Conservation (phyloP, 53 echinoderm and acorn worm genomes). For the Stichopus horrens region DNA sequence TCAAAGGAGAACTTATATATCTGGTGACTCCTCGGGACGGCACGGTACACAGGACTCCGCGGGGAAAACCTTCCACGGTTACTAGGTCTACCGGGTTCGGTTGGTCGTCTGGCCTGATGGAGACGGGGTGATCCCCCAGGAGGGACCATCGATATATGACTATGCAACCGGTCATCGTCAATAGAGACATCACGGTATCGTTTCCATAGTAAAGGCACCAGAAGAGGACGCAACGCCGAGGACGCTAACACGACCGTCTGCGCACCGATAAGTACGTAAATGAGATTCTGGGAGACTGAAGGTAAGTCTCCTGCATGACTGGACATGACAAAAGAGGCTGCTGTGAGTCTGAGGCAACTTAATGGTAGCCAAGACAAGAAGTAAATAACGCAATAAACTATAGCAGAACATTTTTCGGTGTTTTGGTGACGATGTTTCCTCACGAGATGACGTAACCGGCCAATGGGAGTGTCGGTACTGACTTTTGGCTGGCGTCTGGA, state of each 20-base stretch:
- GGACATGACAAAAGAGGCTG: not conserved
- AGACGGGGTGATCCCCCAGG: not conserved
- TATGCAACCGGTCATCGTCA: not conserved
- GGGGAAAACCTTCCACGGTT: not conserved
- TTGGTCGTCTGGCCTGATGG: not conserved
- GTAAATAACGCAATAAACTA: not conserved
- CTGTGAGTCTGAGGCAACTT: not conserved
- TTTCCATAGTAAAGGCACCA: conserved; percentile 10
- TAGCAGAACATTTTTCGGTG: not conserved
- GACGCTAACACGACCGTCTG: conserved; percentile 1
- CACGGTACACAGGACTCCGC: not conserved
- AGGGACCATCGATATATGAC: not conserved
- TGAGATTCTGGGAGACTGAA: not conserved
- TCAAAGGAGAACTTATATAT: not conserved
- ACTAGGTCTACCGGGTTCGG: not conserved
- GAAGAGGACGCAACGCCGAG: conserved; percentile 2
- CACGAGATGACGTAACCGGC: conserved; percentile 8
- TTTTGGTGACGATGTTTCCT: conserved; percentile 2
- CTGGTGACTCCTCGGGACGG: not conserved
- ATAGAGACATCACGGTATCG: not conserved
- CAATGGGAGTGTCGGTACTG: conserved; percentile 18
- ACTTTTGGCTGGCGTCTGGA: not conserved
- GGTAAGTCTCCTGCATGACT: too few species aligned
- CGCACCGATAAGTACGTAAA: not conserved
- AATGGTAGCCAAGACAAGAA: conserved; percentile 17